phyloP scores from a whole-genome alignment of 2,888 invertebrate species.

The Parelbella ahira region DNA sequence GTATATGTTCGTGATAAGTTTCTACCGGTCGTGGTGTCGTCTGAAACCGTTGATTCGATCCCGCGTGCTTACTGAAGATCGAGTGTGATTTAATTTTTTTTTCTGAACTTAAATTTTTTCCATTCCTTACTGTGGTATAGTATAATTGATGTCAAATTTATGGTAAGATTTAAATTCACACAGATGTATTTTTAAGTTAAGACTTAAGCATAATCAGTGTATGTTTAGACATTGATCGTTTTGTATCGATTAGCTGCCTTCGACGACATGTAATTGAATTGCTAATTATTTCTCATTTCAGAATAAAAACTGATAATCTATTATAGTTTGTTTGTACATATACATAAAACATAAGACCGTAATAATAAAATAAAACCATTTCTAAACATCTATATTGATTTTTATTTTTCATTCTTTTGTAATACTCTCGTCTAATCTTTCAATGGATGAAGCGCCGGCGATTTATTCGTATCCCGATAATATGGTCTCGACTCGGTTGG shows the following conservation, averaged over 20 bases:
- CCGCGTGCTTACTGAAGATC: constrained; percentile 28
- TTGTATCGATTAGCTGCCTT: constrained; percentile 53
- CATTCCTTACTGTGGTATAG: constrained; percentile 79
- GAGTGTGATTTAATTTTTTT: constrained; percentile 62
- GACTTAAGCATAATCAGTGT: constrained; percentile 73
- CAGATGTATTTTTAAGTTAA: constrained; percentile 74
- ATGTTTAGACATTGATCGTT: constrained; percentile 60
- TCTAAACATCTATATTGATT: constrained; percentile 57
- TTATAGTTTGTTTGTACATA: constrained; percentile 80
- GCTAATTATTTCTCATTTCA: constrained; percentile 71
- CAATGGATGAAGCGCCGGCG: too few relatives aligned
- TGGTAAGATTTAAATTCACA: constrained; percentile 60
- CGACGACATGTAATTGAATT: constrained; percentile 51
- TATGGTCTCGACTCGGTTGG: too few relatives aligned
- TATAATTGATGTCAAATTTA: constrained; percentile 69
- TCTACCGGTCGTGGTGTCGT: constrained; percentile 44
- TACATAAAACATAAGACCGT: constrained; percentile 77
- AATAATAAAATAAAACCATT: constrained; percentile 77
- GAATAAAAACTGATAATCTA: constrained; percentile 74
- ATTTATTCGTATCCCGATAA: too few relatives aligned
- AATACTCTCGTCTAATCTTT: too few relatives aligned
- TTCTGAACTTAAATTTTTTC: constrained; percentile 63
- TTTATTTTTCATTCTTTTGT: too few relatives aligned
- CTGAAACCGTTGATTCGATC: constrained; percentile 35
- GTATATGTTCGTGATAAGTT: constrained; percentile 47